Evolutionary conservation across 35 echinoderm and acorn worm species (phyloP), one percentile per base, ranked within the genome.

Genomic region (Apostichopus californicus): DNA sequence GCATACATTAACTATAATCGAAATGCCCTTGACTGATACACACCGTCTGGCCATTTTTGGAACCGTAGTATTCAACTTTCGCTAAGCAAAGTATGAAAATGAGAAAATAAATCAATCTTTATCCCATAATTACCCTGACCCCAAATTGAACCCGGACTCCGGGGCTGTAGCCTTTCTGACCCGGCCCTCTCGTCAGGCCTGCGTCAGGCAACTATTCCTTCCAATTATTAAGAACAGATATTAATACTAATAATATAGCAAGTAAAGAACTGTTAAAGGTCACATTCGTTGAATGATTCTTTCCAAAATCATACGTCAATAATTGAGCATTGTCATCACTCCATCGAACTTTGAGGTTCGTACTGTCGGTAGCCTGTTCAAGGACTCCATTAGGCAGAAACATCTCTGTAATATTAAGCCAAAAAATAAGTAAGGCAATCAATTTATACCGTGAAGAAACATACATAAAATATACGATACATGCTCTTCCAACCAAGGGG

Each of bases 291-390:
- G 71, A 75, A 75, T 18, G 14, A 75, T 75, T 75, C 17, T 75
- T 75, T 22, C 71, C 71, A n/a, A 75, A 75, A 22, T 75, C 71
- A 75, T 75, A 75, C 71, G 71, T 2, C 4, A 20, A 18, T 22
- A 75, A 4, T n/a, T 75, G 14, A n/a, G 17, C 71, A 22, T 75
- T 75, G 11, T 22, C 15, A 75, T 21, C 20, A 22, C 71, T 75
- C 71, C 71, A 75, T 7, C 71, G 71, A 20, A 0, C 17, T n/a
- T 20, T n/a, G 21, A 75, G 17, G 71, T 75, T 18, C 17, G 71
- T 75, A 75, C 3, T 75, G 71, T 75, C n/a, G 71, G 71, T 75
- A 75, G 71, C 71, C n/a, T 75, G 13, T 75, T 13, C 71, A 75
- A 75, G 71, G 15, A 75, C 71, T 75, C 71, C 71, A 22, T 75